Percentiles rank a stretch among this genome's conserved stretches.
phyloP scores from a whole-genome alignment of 2,113 vertebrate genomes.

The Phoenicopterus ruber region DNA sequence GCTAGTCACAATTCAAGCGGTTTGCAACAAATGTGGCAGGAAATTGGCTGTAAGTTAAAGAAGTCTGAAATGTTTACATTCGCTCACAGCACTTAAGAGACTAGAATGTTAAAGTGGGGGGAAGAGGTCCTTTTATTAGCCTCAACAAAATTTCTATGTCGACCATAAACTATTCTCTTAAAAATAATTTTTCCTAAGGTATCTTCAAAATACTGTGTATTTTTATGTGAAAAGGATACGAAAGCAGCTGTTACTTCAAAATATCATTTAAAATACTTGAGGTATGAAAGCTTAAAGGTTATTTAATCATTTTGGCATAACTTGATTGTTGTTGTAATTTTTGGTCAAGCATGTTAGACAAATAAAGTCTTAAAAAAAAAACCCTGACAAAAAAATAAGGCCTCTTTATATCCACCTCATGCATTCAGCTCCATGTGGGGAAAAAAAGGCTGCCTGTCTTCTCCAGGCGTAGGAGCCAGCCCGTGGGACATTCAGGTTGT shows the following conservation, averaged over 20 bases:
- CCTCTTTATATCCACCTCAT: background rate
- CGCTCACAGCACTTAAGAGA: background rate
- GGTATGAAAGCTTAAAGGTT: slow-evolving; percentile 50
- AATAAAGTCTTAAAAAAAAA: slow-evolving; percentile 75
- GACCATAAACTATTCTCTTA: slow-evolving; percentile 65
- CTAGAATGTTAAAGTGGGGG: background rate
- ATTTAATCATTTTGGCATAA: slow-evolving; percentile 72
- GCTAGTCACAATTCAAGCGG: background rate
- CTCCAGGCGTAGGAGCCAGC: background rate
- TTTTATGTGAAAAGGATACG: slow-evolving; percentile 73
- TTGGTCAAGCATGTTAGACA: slow-evolving; percentile 79
- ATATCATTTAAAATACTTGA: slow-evolving; percentile 64
- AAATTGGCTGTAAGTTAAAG: slow-evolving; percentile 43
- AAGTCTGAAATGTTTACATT: slow-evolving; percentile 48
- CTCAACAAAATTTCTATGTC: slow-evolving; percentile 51
- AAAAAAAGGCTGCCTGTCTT: background rate
- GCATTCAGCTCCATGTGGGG: background rate
- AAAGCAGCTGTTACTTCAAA: slow-evolving; percentile 70
- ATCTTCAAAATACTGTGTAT: slow-evolving; percentile 75
- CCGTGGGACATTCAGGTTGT: background rate
- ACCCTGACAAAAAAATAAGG: background rate
- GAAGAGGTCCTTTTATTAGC: background rate
- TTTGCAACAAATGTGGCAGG: slow-evolving; percentile 27
- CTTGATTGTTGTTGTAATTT: slow-evolving; percentile 76
- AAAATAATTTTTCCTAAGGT: slow-evolving; percentile 67